A percentile compares a stretch with the other conserved stretches of the same genome.
Evolutionary conservation across 2,888 invertebrate species (phyloP).

Genomic region (Chaitophorus viminalis): DNA sequence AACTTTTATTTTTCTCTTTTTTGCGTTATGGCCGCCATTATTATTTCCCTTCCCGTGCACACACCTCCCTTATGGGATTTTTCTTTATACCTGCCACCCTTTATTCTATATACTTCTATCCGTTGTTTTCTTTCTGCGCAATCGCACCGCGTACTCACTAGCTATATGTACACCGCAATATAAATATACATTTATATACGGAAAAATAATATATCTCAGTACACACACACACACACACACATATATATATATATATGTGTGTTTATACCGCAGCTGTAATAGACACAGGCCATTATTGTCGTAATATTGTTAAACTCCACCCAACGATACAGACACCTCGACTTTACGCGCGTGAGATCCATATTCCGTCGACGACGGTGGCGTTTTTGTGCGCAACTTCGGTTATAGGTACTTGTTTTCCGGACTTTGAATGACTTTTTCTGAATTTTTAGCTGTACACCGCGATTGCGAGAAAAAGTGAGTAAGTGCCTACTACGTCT

Average conservation of each 20-base stretch:
- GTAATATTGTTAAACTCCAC: slow-evolving; percentile 4
- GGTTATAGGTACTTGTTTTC: neutral
- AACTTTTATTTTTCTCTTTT: slow-evolving; percentile 42
- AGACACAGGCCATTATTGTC: slow-evolving; percentile 19
- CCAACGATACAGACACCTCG: neutral
- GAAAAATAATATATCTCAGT: no score
- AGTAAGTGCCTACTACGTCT: neutral
- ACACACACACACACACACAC: no score
- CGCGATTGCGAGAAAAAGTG: neutral
- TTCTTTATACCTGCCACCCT: slow-evolving; percentile 13
- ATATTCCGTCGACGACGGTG: neutral
- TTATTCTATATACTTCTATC: neutral
- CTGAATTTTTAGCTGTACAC: neutral
- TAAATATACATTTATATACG: neutral
- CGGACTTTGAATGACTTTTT: neutral
- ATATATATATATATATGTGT: neutral
- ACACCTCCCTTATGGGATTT: neutral
- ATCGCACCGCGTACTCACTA: neutral
- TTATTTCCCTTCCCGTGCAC: slow-evolving; percentile 22
- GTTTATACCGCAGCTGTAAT: neutral
- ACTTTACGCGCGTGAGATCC: neutral
- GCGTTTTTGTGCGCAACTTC: neutral
- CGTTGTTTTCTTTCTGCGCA: neutral
- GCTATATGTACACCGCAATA: neutral
- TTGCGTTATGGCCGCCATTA: slow-evolving; percentile 24